Base-by-base conservation (phyloP, 2,113 vertebrate genomes). In the Notothenia rossii region DNA sequence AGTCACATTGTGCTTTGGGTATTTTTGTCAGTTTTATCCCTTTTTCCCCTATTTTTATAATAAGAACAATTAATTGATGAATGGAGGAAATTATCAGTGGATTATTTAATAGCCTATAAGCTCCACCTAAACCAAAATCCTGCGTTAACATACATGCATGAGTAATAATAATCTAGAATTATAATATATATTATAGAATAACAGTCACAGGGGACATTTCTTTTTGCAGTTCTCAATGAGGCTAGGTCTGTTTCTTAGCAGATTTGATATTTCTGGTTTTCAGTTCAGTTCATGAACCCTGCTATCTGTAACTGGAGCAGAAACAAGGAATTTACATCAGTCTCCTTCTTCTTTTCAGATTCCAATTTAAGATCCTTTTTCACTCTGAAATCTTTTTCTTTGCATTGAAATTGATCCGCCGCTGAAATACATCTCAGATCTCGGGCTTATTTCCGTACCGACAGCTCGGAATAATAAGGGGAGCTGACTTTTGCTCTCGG, bases 401-500 rank as follows among this genome's bases (percentile, higher is more conserved):
- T 40, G 25, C 22, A 62, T 20, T 1, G 3, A 40, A 60, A 59
- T 4, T 51, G 72, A 78, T 72, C 75, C 56, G 58, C 18, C 1
- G 72, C 45, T 71, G 54, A 78, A 72, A 75, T 8, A 1, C 7
- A 58, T 50, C 54, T 10, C 67, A 58, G 77, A 60, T 66, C 20
- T 53, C 53, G 11, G 22, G 69, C 33, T 50, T 68, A 50, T 60
- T 71, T 29, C 72, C 58, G 62, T 36, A 13, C 53, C 53, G 3
- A 4, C 36, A 9, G 7, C 40, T 65, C 74, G 13, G 29, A 62
- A 46, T 45, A 10, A 77, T 68, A 13, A 58, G 46, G 33, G 59
- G 67, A 20, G 45, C 49, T 15, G 76, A 72, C 53, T 68, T 40
- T 11, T 64, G 81, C 65, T 43, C 53, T 71, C 5, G n/a, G 51